Evolutionary conservation across 2,888 invertebrate species (phyloP).

Genomic region (Euzophera pinguis): DNA sequence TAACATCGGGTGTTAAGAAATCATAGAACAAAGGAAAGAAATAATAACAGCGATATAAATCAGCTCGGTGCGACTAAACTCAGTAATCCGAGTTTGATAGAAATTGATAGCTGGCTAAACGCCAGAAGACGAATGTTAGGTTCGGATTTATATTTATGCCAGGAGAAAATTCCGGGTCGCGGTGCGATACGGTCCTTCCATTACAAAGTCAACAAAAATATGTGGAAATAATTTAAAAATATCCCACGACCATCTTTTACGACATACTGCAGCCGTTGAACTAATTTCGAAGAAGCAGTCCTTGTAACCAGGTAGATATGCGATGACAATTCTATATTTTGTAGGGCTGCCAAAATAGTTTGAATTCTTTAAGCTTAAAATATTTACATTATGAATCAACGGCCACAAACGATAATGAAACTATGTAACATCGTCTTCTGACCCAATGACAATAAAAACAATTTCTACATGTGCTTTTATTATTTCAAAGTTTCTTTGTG

Average conservation of each 20-base stretch:
- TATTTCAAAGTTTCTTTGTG: too few species aligned
- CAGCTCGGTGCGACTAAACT: constrained; percentile 37
- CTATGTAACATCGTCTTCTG: too few species aligned
- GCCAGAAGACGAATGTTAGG: constrained; percentile 62
- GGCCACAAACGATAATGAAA: too few species aligned
- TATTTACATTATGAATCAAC: background rate
- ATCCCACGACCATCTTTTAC: constrained; percentile 9
- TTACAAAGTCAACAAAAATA: background rate
- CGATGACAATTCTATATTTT: constrained; percentile 18
- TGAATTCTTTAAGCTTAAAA: background rate
- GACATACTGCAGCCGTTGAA: constrained; percentile 18
- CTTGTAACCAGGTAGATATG: constrained; percentile 22
- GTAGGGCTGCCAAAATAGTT: constrained; percentile 1
- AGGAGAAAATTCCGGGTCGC: constrained; percentile 40
- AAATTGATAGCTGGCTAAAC: constrained; percentile 63
- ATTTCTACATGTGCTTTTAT: too few species aligned
- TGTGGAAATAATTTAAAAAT: constrained; percentile 8
- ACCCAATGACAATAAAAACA: too few species aligned
- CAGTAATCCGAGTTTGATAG: constrained; percentile 55
- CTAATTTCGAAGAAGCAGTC: constrained; percentile 19
- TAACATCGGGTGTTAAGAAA: background rate
- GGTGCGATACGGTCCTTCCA: constrained; percentile 17
- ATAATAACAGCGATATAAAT: constrained; percentile 35
- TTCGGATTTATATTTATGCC: constrained; percentile 65
- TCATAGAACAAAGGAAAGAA: constrained; percentile 16